These are phyloP conservation scores for Zenarchopterus dispar DNA, from an alignment of 2,797 vertebrate genomes.

Conservation along the genomic window DNA sequence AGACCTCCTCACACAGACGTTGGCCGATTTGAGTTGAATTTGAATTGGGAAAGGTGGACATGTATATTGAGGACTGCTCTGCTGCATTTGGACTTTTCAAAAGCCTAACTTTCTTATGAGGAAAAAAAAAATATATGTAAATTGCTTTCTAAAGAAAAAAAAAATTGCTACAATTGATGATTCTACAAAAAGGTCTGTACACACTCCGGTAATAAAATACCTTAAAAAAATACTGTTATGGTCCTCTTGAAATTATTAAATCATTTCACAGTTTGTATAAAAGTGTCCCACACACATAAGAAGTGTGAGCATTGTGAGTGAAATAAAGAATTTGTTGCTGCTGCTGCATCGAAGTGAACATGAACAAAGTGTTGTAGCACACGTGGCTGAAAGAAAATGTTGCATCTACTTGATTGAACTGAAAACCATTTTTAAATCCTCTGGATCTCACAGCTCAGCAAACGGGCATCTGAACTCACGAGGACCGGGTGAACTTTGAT, in stretches of 20 bases:
- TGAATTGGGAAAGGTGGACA: conserved; percentile 61
- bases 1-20: conserved; percentile 45
- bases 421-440: too few species aligned
- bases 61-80: conserved; percentile 46
- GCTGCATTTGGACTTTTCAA: conserved; percentile 75
- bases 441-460: too few species aligned
- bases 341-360: too few species aligned
- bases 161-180: conserved; percentile 70
- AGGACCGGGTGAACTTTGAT: too few species aligned
- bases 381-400: too few species aligned
- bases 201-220: conserved; percentile 78
- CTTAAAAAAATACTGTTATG: conserved; percentile 22
- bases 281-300: too few species aligned
- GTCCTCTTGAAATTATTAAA: conserved; percentile 8
- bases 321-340: too few species aligned
- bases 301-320: too few species aligned
- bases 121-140: conserved; percentile 49
- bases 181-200: conserved; percentile 64
- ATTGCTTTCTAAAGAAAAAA: conserved; percentile 71
- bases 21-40: conserved; percentile 61
- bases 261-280: conserved; percentile 2
- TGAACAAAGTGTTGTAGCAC: too few species aligned
- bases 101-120: conserved; percentile 72
- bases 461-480: too few species aligned
- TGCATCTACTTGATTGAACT: too few species aligned